Evolutionary conservation across 2,797 vertebrate species (phyloP), one percentile per base, ranked within the genome.

Genomic region (Schizopygopsis pylzovi): DNA sequence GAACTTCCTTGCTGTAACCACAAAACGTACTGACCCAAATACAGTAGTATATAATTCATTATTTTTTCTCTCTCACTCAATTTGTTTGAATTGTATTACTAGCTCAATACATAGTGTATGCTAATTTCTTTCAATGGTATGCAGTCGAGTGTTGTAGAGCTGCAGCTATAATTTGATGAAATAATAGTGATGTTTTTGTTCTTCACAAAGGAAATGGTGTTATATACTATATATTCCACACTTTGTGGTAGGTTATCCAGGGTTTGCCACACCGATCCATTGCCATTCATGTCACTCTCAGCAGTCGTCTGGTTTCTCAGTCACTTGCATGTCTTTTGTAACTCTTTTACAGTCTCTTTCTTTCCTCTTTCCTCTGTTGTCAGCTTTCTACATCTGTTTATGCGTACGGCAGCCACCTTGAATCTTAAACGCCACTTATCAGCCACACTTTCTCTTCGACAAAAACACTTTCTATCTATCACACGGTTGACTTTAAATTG

Each of bases 401-500:
- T 85, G 25, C 70, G 13, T 56, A 41, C 41, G 33, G 52, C 59
- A 39, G 83, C 67, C 84, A 81, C 76, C 87, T 83, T 73, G 85
- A 85, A 91, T 91, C 88, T 89, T 88, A 80, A 89, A 80, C 15
- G 75, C 37, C 82, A 79, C 89, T 92, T 87, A 88, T 88, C 87
- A 79, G 87, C 86, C 88, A 87, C 82, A 87, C 86, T 87, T 82
- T 79, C 79, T 82, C 61, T 83, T 87, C 45, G 75, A 89, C 80
- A 90, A 88, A 88, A 82, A 76, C 81, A 84, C 65, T 88, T 90
- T 72, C 87, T 89, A 84, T 82, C 80, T 90, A 81, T 89, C 87
- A 91, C 90, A 91, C 78, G 83, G 88, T 91, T 88, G 71, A 91
- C 87, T 84, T 91, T 89, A 92, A 91, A 93, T 94, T 91, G 88